Percentiles rank a stretch among this genome's conserved stretches.
Conservation (phyloP, 2,888 invertebrate species). For the Hedya salicella region DNA sequence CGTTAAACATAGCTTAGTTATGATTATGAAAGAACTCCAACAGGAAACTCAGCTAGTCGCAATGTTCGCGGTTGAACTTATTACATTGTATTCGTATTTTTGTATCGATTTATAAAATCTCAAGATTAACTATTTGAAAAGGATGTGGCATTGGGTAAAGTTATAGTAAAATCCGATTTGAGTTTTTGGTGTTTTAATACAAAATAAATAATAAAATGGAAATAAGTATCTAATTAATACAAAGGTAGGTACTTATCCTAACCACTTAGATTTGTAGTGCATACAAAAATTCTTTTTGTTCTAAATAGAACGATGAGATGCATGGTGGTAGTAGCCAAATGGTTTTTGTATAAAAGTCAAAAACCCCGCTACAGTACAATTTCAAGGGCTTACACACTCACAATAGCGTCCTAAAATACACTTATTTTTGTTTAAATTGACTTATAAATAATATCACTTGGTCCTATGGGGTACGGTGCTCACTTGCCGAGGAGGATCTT, state of each 20-base stretch:
- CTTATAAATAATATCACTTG: constrained; percentile 83
- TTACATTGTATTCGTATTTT: too few species aligned
- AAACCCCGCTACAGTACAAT: constrained; percentile 65
- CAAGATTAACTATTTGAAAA: neutral
- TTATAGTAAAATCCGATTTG: constrained; percentile 36
- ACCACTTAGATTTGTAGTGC: constrained; percentile 63
- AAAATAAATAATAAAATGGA: constrained; percentile 79
- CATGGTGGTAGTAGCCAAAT: constrained; percentile 14
- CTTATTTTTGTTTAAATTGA: constrained; percentile 76
- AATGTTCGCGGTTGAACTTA: too few species aligned
- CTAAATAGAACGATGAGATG: constrained; percentile 40
- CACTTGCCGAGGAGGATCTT: constrained; percentile 97
- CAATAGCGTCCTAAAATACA: constrained; percentile 71
- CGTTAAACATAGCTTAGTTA: too few species aligned
- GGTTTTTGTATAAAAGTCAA: constrained; percentile 50
- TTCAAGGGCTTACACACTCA: constrained; percentile 68
- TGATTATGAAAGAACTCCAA: too few species aligned
- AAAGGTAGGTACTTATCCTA: constrained; percentile 65
- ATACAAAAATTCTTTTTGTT: constrained; percentile 47
- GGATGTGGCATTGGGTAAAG: neutral
- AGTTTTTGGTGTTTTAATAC: constrained; percentile 70
- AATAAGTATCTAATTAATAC: constrained; percentile 71
- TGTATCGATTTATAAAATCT: too few species aligned
- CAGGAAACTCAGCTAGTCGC: too few species aligned
- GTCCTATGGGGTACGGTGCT: constrained; percentile 59